A percentile compares a stretch with the other conserved stretches of the same genome.
phyloP scores from a whole-genome alignment of 2,797 vertebrate species.

The Champsocephalus esox region DNA sequence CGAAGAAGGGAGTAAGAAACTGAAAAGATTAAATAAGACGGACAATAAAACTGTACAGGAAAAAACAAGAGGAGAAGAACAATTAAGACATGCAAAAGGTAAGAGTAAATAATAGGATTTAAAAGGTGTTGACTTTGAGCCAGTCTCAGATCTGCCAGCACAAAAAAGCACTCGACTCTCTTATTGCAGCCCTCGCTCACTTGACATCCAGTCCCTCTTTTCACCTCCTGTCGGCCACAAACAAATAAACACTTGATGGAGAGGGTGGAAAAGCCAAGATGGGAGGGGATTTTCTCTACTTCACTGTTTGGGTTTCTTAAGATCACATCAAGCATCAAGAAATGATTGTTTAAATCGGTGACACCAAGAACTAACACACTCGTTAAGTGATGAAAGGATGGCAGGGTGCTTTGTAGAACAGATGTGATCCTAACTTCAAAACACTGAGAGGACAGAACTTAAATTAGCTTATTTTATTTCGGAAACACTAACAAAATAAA shows the following conservation, averaged over 20 bases:
- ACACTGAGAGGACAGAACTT: no score
- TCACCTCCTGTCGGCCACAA: slow-evolving; percentile 64
- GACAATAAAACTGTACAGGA: neutral
- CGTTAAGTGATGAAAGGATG: no score
- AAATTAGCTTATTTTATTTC: no score
- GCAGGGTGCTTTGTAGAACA: no score
- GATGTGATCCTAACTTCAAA: no score
- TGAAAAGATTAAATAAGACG: slow-evolving; percentile 27
- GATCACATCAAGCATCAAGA: slow-evolving; percentile 23
- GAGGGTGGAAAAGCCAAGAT: slow-evolving; percentile 47
- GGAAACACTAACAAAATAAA: no score
- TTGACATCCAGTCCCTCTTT: slow-evolving; percentile 60
- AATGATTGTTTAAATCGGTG: slow-evolving; percentile 14
- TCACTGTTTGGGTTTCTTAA: slow-evolving; percentile 27
- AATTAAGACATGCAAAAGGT: slow-evolving; percentile 25
- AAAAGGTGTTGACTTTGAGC: slow-evolving; percentile 47
- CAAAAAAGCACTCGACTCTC: slow-evolving; percentile 60
- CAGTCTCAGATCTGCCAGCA: slow-evolving; percentile 50
- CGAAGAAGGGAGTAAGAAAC: slow-evolving; percentile 17
- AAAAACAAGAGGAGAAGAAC: slow-evolving; percentile 4
- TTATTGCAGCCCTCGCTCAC: slow-evolving; percentile 53
- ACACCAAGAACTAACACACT: neutral
- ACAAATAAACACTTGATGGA: slow-evolving; percentile 75
- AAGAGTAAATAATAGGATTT: slow-evolving; percentile 32
- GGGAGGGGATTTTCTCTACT: slow-evolving; percentile 33